phyloP scores from a whole-genome alignment of 53 echinoderm and acorn worm species.

The Stichopus horrens region DNA sequence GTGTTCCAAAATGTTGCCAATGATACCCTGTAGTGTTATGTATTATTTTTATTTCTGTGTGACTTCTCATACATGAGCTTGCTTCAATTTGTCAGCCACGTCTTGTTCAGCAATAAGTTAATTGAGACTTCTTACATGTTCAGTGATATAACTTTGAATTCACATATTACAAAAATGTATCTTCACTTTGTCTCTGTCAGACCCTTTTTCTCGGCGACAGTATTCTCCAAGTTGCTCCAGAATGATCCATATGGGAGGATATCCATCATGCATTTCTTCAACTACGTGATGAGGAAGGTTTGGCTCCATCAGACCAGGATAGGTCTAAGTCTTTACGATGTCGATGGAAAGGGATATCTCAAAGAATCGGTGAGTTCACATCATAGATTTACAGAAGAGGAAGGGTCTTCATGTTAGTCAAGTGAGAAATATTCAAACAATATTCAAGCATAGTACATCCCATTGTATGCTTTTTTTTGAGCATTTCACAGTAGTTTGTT shows the following conservation, averaged over 20 bases:
- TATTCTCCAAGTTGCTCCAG: constrained; percentile 91
- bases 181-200: constrained; percentile 37
- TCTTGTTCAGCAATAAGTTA: too few species aligned
- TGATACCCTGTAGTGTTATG: too few species aligned
- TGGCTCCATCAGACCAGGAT: constrained; percentile 98
- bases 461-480: too few species aligned
- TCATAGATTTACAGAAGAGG: too few species aligned
- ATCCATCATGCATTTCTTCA: constrained; percentile 99
- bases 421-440: too few species aligned
- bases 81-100: too few species aligned
- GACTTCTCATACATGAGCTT: too few species aligned
- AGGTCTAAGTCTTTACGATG: constrained; percentile 95
- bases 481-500: too few species aligned
- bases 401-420: background rate
- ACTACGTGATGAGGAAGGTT: constrained; percentile 98
- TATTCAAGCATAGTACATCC: too few species aligned
- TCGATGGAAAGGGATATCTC: constrained; percentile 95
- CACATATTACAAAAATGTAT: too few species aligned
- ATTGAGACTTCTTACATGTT: too few species aligned
- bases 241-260: constrained; percentile 93
- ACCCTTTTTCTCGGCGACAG: constrained; percentile 94
- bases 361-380: constrained; percentile 87
- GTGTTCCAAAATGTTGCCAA: background rate
- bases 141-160: too few species aligned
- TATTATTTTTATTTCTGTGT: background rate